Evolutionary conservation across 2,797 vertebrate genomes (phyloP), one percentile per base, ranked within the genome.

Genomic region (Gadopsis bispinosus): DNA sequence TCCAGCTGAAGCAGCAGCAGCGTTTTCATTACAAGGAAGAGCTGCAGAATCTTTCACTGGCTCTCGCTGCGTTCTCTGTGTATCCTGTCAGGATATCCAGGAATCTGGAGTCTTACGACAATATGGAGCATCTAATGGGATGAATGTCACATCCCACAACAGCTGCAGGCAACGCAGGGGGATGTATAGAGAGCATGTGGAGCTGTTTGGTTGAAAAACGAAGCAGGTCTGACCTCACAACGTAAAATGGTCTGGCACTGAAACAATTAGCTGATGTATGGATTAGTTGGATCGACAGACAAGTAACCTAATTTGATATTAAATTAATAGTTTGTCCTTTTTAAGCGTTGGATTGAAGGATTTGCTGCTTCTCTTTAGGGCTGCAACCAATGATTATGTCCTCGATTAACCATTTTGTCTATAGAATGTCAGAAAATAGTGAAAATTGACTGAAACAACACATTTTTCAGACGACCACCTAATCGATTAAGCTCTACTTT

Each of bases 31-130:
- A 74, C 73, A 76, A 87, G 59, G 65, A 85, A 77, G 63, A 85
- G 75, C 62, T 47, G 77, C 75, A 53, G 64, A 80, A 76, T 85
- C 80, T 82, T 85, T 83, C 55, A n/a, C 45, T 17, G 59, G 59
- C 61, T 69, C 81, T 55, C 5, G 50, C 53, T 48, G 75, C 63
- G 55, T 79, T 71, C 75, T 73, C 77, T 48, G 66, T 73, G 72
- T 83, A 91, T 93, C 91, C 92, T 90, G 87, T 86, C 88, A 89
- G 89, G 87, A 91, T 86, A 91, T 90, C 81, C 87, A 91, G 87
- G 80, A 89, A 88, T 88, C 77, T 79, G 77, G 60, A 83, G 76
- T 55, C 64, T 81, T 75, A 48, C 7, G 35, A 83, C 83, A 86
- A 80, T 76, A 81, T 64, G 69, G 73, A 86, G 48, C 61, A 88